Conservation (phyloP, 2,113 vertebrate species). For the Python bivittatus region DNA sequence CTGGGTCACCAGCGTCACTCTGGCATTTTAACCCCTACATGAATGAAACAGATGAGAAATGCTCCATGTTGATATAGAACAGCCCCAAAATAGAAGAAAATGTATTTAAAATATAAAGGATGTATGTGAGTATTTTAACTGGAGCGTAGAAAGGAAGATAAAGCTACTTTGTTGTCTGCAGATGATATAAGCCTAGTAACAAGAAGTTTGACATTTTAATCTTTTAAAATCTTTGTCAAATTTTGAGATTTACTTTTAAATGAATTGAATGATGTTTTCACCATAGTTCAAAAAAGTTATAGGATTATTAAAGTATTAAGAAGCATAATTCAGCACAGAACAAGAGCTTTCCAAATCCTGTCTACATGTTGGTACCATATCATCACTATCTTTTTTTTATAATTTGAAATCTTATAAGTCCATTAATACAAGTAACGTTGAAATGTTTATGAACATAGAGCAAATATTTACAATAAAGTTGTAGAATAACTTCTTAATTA, state of each 20-base stretch:
- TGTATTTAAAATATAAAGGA: slow-evolving; percentile 24
- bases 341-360: slow-evolving; percentile 66
- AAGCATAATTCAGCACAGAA: slow-evolving; percentile 73
- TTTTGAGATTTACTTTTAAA: slow-evolving; percentile 54
- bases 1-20: no score
- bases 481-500: slow-evolving; percentile 35
- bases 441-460: slow-evolving; percentile 66
- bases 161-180: slow-evolving; percentile 32
- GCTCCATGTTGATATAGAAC: not conserved
- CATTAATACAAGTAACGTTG: slow-evolving; percentile 68
- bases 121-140: slow-evolving; percentile 19
- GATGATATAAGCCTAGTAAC: slow-evolving; percentile 42
- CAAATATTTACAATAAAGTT: slow-evolving; percentile 47
- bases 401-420: slow-evolving; percentile 73
- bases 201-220: slow-evolving; percentile 53
- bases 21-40: not conserved
- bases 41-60: not conserved
- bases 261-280: slow-evolving; percentile 48
- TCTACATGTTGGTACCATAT: slow-evolving; percentile 70
- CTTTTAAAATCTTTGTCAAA: not conserved
- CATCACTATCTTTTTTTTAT: slow-evolving; percentile 70
- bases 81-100: slow-evolving; percentile 21
- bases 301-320: slow-evolving; percentile 62
- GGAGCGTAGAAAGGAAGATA: slow-evolving; percentile 31
- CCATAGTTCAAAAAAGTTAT: slow-evolving; percentile 48